Evolutionary conservation across 2,888 invertebrate species (phyloP), one percentile per base, ranked within the genome.

Genomic region (Aromia moschata): DNA sequence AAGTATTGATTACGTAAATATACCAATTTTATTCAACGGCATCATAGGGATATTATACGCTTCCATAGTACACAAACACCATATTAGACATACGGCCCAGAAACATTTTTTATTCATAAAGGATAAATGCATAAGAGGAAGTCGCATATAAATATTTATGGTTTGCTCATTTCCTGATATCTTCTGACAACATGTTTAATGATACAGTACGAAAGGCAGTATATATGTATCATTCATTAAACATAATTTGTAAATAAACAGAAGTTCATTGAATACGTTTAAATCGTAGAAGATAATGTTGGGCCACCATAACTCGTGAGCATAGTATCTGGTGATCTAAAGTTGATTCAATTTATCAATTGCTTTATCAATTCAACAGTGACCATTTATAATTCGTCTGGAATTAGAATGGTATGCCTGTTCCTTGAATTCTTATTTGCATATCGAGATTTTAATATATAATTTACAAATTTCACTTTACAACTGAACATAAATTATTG

Each of bases 291-390:
- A 56, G 56, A 56, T 56, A 56, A 49, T 31, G 41, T 43, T 56
- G 41, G 49, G 41, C 25, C 58, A 58, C 45, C 51, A 62, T 58
- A 51, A 57, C 47, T 63, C 52, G 57, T 54, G 51, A 47, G 56
- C 43, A 60, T 62, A 57, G 40, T 66, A 67, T 67, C 69, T 61
- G 57, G 58, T 67, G 58, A 69, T 69, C 67, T 67, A 49, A 62
- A 69, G 64, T 67, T 67, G 62, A 64, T 63, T 64, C 65, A 65
- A 67, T 67, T 67, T 67, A 67, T 67, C 67, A 67, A 64, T 64
- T 58, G 64, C 65, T 65, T 69, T 69, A 68, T 69, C 68, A 68
- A 65, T 66, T 63, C 65, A 67, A 66, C 62, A 58, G 60, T 59
- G 61, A 60, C 65, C 65, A 67, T 69, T 69, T 69, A 69, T 68